Evolutionary conservation across 1,140 invertebrate species (phyloP).

Genomic region (Lordiphosa mommai): DNA sequence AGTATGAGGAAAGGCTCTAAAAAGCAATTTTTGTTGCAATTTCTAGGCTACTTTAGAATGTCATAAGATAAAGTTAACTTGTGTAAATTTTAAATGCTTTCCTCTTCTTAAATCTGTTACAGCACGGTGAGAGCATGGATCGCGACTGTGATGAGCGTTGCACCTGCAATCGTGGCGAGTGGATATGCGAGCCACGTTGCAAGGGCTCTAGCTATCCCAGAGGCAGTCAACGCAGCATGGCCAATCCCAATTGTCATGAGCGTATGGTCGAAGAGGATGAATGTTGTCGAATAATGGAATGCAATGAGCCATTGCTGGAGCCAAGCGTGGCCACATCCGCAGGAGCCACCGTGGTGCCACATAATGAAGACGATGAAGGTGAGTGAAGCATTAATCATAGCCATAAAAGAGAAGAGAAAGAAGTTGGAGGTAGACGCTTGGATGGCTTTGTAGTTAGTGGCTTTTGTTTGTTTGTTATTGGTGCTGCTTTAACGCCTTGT

Average conservation of each 20-base stretch:
- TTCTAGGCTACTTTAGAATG: no score
- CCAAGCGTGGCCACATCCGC: slow-evolving; percentile 33
- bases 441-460: slow-evolving; percentile 22
- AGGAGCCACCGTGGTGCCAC: slow-evolving; percentile 4
- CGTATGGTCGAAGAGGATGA: slow-evolving; percentile 84
- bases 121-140: slow-evolving; percentile 84
- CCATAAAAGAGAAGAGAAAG: background rate
- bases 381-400: slow-evolving; percentile 13
- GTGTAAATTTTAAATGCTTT: slow-evolving; percentile 1
- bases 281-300: slow-evolving; percentile 87
- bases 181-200: slow-evolving; percentile 86
- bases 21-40: no score
- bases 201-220: slow-evolving; percentile 83
- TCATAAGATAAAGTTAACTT: no score
- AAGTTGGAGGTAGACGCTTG: slow-evolving; percentile 12
- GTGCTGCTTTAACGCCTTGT: slow-evolving; percentile 41
- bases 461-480: background rate
- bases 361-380: slow-evolving; percentile 41
- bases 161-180: slow-evolving; percentile 83
- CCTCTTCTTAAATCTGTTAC: slow-evolving; percentile 15
- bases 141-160: slow-evolving; percentile 87
- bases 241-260: slow-evolving; percentile 88
- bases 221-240: slow-evolving; percentile 81
- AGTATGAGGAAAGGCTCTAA: no score
- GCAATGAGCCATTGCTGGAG: slow-evolving; percentile 69